Percentiles rank a stretch among this genome's conserved stretches.
These are phyloP conservation scores for Neotragus pygmaeus DNA, from an alignment of 2,113 vertebrate species.

Conservation along the genomic window DNA sequence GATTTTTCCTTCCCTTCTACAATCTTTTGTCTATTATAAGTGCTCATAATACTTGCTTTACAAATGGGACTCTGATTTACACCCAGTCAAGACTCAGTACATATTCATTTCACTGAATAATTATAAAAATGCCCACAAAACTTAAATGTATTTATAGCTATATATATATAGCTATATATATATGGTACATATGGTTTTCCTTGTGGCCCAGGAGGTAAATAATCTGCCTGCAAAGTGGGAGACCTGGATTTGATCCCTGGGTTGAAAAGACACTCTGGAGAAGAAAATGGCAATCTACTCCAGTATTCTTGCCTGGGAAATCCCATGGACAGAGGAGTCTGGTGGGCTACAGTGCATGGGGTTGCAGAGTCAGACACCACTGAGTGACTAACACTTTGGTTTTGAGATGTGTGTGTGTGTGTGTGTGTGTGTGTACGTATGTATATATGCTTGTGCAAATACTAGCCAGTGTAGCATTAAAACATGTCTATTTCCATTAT, in stretches of 20 bases:
- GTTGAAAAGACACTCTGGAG: neutral
- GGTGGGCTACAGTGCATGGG: neutral
- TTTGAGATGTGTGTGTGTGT: fast-evolving
- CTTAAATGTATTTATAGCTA: neutral
- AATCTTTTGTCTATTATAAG: neutral
- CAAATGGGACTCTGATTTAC: neutral
- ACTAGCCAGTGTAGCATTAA: neutral
- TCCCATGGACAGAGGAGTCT: neutral
- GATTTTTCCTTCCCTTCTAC: neutral
- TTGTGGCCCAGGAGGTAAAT: neutral
- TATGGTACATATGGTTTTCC: neutral
- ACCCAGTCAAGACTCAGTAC: neutral
- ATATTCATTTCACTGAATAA: neutral
- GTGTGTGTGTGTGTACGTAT: fast-evolving
- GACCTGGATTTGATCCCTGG: neutral
- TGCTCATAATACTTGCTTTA: neutral
- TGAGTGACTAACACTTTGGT: neutral
- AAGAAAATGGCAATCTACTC: neutral
- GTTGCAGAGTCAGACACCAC: neutral
- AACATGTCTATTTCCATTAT: neutral
- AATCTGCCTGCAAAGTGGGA: neutral
- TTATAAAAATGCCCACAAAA: neutral
- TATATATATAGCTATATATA: neutral
- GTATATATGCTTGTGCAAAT: neutral
- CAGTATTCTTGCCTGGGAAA: neutral